Base-by-base conservation (phyloP, 2,888 invertebrate genomes). In the Philereme vetulata region DNA sequence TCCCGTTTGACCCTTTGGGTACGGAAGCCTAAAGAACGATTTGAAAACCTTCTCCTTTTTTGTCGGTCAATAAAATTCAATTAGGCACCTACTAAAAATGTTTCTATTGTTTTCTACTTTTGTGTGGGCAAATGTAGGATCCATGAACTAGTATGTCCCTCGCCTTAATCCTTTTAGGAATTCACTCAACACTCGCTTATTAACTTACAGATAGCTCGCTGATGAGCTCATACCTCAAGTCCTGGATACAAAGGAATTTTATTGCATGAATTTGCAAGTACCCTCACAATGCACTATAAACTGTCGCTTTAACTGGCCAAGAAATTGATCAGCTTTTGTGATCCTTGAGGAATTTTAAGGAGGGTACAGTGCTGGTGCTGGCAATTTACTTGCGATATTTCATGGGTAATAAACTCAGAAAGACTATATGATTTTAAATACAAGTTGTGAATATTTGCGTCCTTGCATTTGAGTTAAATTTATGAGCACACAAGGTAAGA, bases 131-230 rank as follows among this genome's bases (percentile, higher is more conserved):
- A 10, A 42, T 5, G 10, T 11, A 21, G 44, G 10, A 42, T 62
- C 62, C 58, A 58, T 11, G 34, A 7, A 32, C 8, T 42, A 33
- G 7, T 44, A 21, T 6, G 47, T 51, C 62, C 45, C 35, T 32
- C 40, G 40, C 36, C 33, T 46, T 87, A 88, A 89, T 89, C 86
- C 87, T 83, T 87, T 86, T 82, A 84, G 83, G 79, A 82, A 85
- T 84, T 81, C 79, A 76, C 77, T 70, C 58, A 54, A 66, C 65
- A 64, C 59, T 65, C 66, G 56, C 72, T 76, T 80, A 81, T 82
- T 82, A 78, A 80, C 75, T 78, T 75, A 77, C 69, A 74, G 75
- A 81, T 82, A 77, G 77, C 74, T 76, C 72, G 72, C 67, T 74
- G 76, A 81, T 85, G 85, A 86, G 80, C 76, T 84, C 86, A 72